These are phyloP conservation scores for Xiphophorus maculatus DNA, from an alignment of 2,113 vertebrate genomes.

Conservation along the genomic window DNA sequence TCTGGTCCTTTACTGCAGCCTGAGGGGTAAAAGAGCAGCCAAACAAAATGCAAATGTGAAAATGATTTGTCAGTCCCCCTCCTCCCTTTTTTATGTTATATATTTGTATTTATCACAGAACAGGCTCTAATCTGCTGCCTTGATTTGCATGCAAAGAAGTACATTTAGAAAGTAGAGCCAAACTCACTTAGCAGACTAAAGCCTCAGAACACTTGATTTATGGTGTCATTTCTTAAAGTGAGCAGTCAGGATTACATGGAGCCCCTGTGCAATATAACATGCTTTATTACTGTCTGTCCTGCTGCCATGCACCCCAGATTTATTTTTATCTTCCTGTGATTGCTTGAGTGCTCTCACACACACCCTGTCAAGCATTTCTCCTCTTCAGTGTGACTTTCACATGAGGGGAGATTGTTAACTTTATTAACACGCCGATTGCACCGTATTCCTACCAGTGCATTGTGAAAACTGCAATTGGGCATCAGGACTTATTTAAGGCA, in stretches of 20 bases:
- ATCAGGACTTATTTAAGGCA: background rate
- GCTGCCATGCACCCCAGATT: conserved; percentile 32
- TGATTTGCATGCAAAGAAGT: background rate
- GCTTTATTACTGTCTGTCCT: conserved; percentile 35
- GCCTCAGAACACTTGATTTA: background rate
- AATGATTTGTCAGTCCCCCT: background rate
- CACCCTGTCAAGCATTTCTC: background rate
- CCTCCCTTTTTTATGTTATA: too few relatives aligned
- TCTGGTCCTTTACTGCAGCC: conserved; percentile 16
- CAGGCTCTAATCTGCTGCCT: background rate
- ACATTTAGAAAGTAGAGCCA: background rate
- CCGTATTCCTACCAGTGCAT: background rate
- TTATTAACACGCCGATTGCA: conserved; percentile 11
- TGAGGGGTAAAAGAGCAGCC: conserved; percentile 9
- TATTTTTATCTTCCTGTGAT: conserved; percentile 34
- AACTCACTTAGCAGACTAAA: background rate
- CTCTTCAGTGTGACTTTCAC: conserved; percentile 36
- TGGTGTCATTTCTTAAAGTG: background rate
- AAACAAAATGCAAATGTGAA: background rate
- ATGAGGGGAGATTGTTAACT: conserved; percentile 29
- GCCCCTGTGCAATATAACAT: conserved; percentile 28
- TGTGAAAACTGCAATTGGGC: background rate
- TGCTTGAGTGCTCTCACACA: background rate
- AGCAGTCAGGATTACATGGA: conserved; percentile 14
- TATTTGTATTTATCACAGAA: background rate